These are phyloP conservation scores for Rhadinocentrus ornatus DNA, from an alignment of 2,797 vertebrate species.

Conservation along the genomic window DNA sequence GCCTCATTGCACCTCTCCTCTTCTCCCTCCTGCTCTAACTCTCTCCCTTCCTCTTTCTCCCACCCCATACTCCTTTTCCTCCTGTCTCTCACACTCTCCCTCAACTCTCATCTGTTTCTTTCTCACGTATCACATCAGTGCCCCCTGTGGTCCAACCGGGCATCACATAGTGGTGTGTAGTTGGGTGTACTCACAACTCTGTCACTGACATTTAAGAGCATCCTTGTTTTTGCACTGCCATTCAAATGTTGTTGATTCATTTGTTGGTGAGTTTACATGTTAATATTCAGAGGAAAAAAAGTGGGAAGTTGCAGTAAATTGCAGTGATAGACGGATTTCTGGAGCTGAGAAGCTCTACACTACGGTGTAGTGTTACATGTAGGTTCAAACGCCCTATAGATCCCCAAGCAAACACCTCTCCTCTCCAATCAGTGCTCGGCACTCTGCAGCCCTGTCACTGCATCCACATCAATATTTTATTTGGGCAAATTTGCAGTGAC, in stretches of 20 bases:
- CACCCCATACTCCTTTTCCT: slow-evolving; percentile 9
- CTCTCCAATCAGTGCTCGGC: slow-evolving; percentile 66
- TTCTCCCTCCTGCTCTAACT: slow-evolving; percentile 45
- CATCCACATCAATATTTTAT: slow-evolving; percentile 80
- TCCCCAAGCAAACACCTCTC: slow-evolving; percentile 71
- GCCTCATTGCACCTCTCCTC: slow-evolving; percentile 75
- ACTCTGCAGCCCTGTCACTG: slow-evolving; percentile 60
- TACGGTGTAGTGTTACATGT: slow-evolving; percentile 60
- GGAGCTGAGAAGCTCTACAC: slow-evolving; percentile 35
- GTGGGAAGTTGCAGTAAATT: neutral
- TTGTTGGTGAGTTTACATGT: slow-evolving; percentile 10
- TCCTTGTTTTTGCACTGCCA: slow-evolving; percentile 20
- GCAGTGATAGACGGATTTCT: slow-evolving; percentile 19
- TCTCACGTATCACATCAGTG: slow-evolving; percentile 82
- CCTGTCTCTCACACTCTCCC: slow-evolving; percentile 24
- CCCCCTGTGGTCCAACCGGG: slow-evolving; percentile 83
- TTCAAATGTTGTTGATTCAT: slow-evolving; percentile 14
- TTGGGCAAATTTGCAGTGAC: slow-evolving; percentile 81
- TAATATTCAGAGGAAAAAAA: slow-evolving; percentile 21
- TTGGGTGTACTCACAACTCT: slow-evolving; percentile 12
- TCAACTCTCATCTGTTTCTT: slow-evolving; percentile 39
- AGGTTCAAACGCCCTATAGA: slow-evolving; percentile 76
- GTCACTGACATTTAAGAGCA: slow-evolving; percentile 37
- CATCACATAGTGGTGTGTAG: slow-evolving; percentile 51
- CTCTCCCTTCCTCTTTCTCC: slow-evolving; percentile 17